Evolutionary conservation across 2,888 invertebrate species (phyloP), one percentile per base, ranked within the genome.

Genomic region (Diaphora mendica): DNA sequence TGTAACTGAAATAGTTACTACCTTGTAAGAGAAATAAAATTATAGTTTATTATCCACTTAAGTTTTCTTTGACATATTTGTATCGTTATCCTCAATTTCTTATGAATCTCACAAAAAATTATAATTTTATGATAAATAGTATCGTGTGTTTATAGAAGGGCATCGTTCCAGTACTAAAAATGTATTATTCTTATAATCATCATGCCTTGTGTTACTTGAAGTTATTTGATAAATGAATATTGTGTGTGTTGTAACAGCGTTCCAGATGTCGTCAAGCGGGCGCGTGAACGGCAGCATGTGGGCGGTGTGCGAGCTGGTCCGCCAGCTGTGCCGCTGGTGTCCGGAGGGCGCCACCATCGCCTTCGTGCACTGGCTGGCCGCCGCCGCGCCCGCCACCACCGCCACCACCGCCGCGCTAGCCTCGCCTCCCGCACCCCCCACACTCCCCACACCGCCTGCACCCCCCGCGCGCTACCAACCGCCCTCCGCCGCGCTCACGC

Each of bases 261-360:
- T 94, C 89, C 93, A 92, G 78, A 76, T 83, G 66, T 64, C 80
- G 55, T 48, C 79, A 33, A 70, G 73, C 89, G 75, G 83, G 3
- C 89, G 88, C 66, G 77, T 79, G 55, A 82, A 88, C 84, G 88
- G 90, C 85, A 91, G 96, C 78, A 95, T 96, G 87, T 94, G 94
- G 87, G 93, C 96, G 51, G 97, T 98, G 44, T 98, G 98, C 85
- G 98, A 98, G 92, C 95, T 98, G 75, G 96, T 98, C 73, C 98
- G 97, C 85, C 97, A 98, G 91, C 96, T 99, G 76, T 98, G 98
- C 84, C 97, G 96, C 82, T 88, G 89, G 81, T 91, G 96, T 84
- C 96, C 97, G 13, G 92, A 94, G 70, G 97, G 97, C 82, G 96
- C 97, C 65, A 95, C 97, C 77, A 94, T 95, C 71, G 96, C 97